Evolutionary conservation across 2,113 vertebrate genomes (phyloP).

Genomic region (Amazona vittata): DNA sequence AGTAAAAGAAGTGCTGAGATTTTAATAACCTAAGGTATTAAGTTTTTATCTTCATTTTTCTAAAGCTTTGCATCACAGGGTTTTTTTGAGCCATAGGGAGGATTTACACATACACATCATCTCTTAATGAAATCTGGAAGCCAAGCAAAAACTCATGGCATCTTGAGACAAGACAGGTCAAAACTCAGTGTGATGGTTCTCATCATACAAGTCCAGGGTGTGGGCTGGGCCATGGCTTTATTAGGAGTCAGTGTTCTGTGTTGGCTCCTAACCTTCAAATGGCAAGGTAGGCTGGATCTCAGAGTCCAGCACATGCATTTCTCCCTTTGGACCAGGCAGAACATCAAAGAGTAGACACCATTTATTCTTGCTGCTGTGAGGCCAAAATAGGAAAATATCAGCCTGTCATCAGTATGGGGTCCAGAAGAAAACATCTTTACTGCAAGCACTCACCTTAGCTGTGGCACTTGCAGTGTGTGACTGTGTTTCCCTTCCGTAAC

Average conservation of each 20-base stretch:
- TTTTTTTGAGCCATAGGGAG: not conserved
- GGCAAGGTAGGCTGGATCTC: not conserved
- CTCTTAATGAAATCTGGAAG: constrained; percentile 8
- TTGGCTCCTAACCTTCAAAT: not conserved
- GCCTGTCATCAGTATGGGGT: not conserved
- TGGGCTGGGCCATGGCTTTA: not conserved
- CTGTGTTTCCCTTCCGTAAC: not conserved
- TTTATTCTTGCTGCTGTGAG: not conserved
- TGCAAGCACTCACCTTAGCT: not conserved
- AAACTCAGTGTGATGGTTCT: not conserved
- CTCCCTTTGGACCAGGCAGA: not conserved
- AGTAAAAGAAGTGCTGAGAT: constrained; percentile 42
- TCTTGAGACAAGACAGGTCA: not conserved
- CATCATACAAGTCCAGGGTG: not conserved
- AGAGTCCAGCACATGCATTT: not conserved
- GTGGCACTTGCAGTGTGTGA: not conserved
- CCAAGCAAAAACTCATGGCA: not conserved
- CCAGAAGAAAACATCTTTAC: not conserved
- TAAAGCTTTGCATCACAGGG: constrained; percentile 25
- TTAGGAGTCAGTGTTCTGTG: not conserved
- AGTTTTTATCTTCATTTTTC: constrained; percentile 35
- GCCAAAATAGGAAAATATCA: not conserved
- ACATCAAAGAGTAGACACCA: accelerated
- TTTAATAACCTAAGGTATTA: constrained; percentile 63
- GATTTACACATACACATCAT: not conserved